Evolutionary conservation across 1,140 invertebrate genomes (phyloP), one percentile per base, ranked within the genome.

Genomic region (Tribolium castaneum): DNA sequence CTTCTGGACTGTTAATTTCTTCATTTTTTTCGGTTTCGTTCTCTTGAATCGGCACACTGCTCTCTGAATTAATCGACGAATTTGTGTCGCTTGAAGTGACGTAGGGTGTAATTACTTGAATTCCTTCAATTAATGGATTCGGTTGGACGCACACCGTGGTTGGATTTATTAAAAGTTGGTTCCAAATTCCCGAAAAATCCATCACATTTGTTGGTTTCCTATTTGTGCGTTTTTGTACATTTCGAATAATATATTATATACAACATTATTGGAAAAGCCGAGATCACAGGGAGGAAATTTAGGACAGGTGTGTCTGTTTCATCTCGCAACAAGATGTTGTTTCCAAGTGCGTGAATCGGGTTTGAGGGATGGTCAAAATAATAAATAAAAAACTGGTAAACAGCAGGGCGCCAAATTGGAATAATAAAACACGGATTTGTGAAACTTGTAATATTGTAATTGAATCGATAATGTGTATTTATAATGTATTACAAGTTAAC

Each of bases 401-500:
- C 16, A 30, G 2, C 16, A 19, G 2, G 16, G 14, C 19, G 10
- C 25, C 25, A 66, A 66, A 35, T 35, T 66, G 30, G n/a, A 66
- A 66, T 35, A 30, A 30, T 1, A 30, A 19, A 30, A 30, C 25
- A 30, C 25, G 6, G 25, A 2, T 30, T 75, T 13, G 76, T 80
- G 72, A 77, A 81, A 81, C 77, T 78, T 81, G 75, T 81, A 79
- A 78, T 81, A 76, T 79, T 39, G 78, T 70, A 78, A 81, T 78
- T 81, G 71, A 81, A 81, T 77, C 73, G 70, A 79, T 81, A 77
- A 79, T 81, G 71, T 75, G 75, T 80, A 80, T 80, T 80, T 76
- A 80, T 80, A 80, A 76, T 77, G 76, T 80, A 75, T 77, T 80
- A 80, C 75, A 80, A 77, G 75, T 75, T 75, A 54, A 75, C 22